A percentile compares a stretch with the other conserved stretches of the same genome.
Evolutionary conservation across 2,797 vertebrate genomes (phyloP).

Genomic region (Lacerta bilineata): DNA sequence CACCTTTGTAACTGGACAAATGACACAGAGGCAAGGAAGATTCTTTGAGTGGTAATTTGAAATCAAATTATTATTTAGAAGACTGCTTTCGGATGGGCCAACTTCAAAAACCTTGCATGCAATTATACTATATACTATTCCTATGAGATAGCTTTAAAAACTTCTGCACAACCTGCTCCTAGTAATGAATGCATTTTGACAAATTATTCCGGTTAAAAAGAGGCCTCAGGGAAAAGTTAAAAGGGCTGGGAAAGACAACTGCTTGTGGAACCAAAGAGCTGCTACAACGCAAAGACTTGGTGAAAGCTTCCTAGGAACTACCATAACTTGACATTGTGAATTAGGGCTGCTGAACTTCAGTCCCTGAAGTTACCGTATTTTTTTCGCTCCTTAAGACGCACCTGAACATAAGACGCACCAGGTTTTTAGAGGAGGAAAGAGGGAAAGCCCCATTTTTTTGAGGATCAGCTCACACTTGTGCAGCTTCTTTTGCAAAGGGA

Average conservation of each 20-base stretch:
- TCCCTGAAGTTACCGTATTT: not conserved
- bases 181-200: not conserved
- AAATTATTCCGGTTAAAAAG: not conserved
- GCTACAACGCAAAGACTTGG: not conserved
- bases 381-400: too few species aligned
- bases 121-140: not conserved
- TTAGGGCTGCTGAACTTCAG: not conserved
- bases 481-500: too few species aligned
- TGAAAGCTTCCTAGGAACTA: too few species aligned
- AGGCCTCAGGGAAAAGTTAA: not conserved
- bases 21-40: not conserved
- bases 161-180: too few species aligned
- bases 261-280: not conserved
- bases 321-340: not conserved
- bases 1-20: not conserved
- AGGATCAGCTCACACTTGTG: too few species aligned
- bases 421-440: too few species aligned
- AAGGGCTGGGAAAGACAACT: not conserved
- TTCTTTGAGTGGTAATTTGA: not conserved
- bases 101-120: not conserved
- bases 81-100: not conserved
- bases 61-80: not conserved
- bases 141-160: not conserved
- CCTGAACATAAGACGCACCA: too few species aligned
- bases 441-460: too few species aligned